Base-by-base conservation (phyloP, 1,140 invertebrate genomes). In the Calephelis virginiensis region DNA sequence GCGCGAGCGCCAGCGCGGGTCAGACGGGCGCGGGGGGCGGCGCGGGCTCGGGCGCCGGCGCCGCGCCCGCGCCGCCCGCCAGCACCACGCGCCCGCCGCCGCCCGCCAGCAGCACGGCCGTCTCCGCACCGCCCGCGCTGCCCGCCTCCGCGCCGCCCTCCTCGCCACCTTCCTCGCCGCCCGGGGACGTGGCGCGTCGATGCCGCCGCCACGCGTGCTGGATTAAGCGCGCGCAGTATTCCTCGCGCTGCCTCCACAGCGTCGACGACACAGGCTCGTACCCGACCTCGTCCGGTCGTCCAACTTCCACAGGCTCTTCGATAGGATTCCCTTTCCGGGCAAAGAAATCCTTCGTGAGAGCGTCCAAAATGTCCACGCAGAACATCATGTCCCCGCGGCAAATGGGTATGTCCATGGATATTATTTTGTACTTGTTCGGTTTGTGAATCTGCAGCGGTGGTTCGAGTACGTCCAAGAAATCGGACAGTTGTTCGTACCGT, bases 371-470 rank as follows among this genome's bases (percentile, higher is more conserved):
- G 92, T 99, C 98, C 75, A 98, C 97, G 92, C 98, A 99, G 93
- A 97, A 98, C 94, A 98, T 97, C 91, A 96, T 94, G 92, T 99
- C 98, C 53, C 96, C 97, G 92, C 98, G 97, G 93, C 98, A 99
- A 85, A 99, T 99, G 62, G 98, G 97, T 86, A 99, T 99, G 91
- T 99, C 98, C 96, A 99, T 98, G 76, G 97, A 97, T 85, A 99
- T 97, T 82, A 99, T 98, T 94, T 99, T 98, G 92, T 98, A 99
- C 93, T 99, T 98, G 90, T 99, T 99, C 60, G 98, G 98, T 91
- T 99, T 99, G 86, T 98, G 97, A 75, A 99, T 98, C 92, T 98
- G 97, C 68, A 98, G 92, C 68, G 97, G 97, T 63, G 97, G 96
- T 88, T 98, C 97, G 61, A 98, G 93, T 66, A 97, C 97, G 88